Conservation (phyloP, 2,113 vertebrate genomes). For the Mustela lutreola region DNA sequence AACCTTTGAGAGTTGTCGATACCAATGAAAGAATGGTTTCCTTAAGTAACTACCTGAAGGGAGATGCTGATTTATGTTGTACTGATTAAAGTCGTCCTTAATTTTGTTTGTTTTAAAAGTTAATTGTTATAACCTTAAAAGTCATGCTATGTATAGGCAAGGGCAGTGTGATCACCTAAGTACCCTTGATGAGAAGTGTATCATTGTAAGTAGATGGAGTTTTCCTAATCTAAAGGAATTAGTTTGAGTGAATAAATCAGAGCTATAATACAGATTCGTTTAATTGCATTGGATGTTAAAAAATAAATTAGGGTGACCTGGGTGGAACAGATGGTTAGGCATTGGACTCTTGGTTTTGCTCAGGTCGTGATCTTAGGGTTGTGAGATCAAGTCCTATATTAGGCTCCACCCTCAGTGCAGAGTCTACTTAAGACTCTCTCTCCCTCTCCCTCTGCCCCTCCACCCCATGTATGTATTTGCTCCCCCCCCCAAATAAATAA, state of each 20-base stretch:
- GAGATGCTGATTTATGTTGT: neutral
- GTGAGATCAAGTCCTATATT: neutral
- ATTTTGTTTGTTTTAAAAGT: slow-evolving; percentile 45
- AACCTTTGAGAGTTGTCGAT: neutral
- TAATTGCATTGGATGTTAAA: neutral
- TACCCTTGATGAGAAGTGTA: neutral
- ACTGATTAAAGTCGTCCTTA: neutral
- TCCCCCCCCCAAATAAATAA: neutral
- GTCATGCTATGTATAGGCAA: neutral
- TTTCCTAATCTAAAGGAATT: neutral
- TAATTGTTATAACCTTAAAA: neutral
- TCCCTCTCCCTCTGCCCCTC: neutral
- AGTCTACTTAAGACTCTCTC: neutral
- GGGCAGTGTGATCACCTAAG: too few relatives aligned
- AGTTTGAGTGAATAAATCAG: neutral
- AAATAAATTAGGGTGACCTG: neutral
- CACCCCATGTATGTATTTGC: neutral
- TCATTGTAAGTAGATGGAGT: neutral
- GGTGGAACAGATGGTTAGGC: neutral
- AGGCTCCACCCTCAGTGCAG: neutral
- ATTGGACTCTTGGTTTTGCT: neutral
- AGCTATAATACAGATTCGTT: neutral
- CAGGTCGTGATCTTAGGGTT: neutral
- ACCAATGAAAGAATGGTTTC: neutral
- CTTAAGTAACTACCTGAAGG: neutral